Percentiles rank a stretch among this genome's conserved stretches.
Evolutionary conservation across 2,888 invertebrate species (phyloP).

Genomic region (Amiota mariae): DNA sequence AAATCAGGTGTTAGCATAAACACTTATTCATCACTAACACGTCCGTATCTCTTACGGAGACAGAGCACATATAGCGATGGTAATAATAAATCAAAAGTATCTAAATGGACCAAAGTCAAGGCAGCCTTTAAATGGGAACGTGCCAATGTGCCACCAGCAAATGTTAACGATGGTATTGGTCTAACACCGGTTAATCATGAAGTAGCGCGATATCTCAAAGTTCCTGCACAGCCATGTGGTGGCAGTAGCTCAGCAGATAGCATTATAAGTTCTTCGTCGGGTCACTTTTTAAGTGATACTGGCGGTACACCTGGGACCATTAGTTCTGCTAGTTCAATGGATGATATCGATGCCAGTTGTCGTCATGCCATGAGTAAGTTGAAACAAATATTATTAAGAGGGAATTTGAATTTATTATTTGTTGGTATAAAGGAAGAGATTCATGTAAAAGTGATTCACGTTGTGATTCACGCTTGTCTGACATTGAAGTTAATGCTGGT

Average conservation of each 20-base stretch:
- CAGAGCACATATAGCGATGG: slow-evolving; percentile 71
- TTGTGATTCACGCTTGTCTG: slow-evolving; percentile 56
- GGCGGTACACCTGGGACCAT: slow-evolving; percentile 79
- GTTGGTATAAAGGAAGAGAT: slow-evolving; percentile 63
- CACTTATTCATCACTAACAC: slow-evolving; percentile 36
- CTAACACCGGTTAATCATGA: slow-evolving; percentile 75
- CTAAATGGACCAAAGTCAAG: slow-evolving; percentile 92
- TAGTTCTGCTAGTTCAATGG: slow-evolving; percentile 84
- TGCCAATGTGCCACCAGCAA: slow-evolving; percentile 76
- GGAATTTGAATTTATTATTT: background rate
- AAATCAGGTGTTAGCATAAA: slow-evolving; percentile 39
- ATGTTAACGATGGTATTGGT: slow-evolving; percentile 70
- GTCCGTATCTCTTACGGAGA: slow-evolving; percentile 64
- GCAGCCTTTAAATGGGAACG: slow-evolving; percentile 91
- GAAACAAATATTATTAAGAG: background rate
- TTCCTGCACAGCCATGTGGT: slow-evolving; percentile 73
- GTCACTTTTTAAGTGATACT: slow-evolving; percentile 75
- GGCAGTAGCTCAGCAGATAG: slow-evolving; percentile 77
- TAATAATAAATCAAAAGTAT: slow-evolving; percentile 74
- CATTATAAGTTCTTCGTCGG: slow-evolving; percentile 73
- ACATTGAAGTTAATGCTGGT: slow-evolving; percentile 56
- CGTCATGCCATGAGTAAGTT: slow-evolving; percentile 54
- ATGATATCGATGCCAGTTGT: slow-evolving; percentile 75
- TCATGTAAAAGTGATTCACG: slow-evolving; percentile 70
- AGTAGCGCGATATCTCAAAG: slow-evolving; percentile 75